Percentiles rank a stretch among this genome's conserved stretches.
These are phyloP conservation scores for Yponomeuta plumbellus DNA, from an alignment of 2,888 invertebrate genomes.

Conservation along the genomic window DNA sequence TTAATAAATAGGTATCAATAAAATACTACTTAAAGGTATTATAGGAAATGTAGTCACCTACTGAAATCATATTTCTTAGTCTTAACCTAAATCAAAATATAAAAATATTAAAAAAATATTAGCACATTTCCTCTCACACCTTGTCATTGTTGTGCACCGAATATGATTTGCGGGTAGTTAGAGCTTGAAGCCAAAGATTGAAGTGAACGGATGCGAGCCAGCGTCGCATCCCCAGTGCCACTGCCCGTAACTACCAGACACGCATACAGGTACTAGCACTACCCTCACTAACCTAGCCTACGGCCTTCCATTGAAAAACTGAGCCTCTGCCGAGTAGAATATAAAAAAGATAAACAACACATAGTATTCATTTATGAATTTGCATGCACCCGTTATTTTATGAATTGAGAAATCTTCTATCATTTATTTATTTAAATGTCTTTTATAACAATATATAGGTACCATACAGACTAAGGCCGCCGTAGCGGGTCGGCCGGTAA, in stretches of 20 bases:
- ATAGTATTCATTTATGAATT: conserved; percentile 69
- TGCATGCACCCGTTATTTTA: conserved; percentile 74
- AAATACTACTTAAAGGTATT: conserved; percentile 64
- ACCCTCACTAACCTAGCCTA: conserved; percentile 12
- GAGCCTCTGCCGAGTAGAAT: conserved; percentile 67
- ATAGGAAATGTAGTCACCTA: conserved; percentile 42
- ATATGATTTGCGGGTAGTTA: conserved; percentile 22
- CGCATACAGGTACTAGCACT: conserved; percentile 9
- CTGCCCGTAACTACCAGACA: conserved; percentile 4
- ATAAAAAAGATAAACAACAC: conserved; percentile 76
- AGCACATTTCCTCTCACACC: conserved; percentile 64
- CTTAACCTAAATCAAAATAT: conserved; percentile 76
- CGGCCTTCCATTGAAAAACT: conserved; percentile 66
- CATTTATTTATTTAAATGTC: conserved; percentile 68
- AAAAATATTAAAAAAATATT: conserved; percentile 76
- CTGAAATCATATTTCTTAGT: conserved; percentile 45
- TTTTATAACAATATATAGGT: conserved; percentile 62
- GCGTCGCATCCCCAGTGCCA: not conserved
- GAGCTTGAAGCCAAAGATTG: not conserved
- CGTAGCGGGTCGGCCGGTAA: conserved; percentile 57
- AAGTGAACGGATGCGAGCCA: not conserved
- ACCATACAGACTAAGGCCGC: conserved; percentile 67
- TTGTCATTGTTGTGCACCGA: conserved; percentile 64
- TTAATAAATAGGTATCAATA: conserved; percentile 60
- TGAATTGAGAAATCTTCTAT: conserved; percentile 73